Evolutionary conservation across 1,140 invertebrate genomes (phyloP), one percentile per base, ranked within the genome.

Genomic region (Sitobion miscanthi): DNA sequence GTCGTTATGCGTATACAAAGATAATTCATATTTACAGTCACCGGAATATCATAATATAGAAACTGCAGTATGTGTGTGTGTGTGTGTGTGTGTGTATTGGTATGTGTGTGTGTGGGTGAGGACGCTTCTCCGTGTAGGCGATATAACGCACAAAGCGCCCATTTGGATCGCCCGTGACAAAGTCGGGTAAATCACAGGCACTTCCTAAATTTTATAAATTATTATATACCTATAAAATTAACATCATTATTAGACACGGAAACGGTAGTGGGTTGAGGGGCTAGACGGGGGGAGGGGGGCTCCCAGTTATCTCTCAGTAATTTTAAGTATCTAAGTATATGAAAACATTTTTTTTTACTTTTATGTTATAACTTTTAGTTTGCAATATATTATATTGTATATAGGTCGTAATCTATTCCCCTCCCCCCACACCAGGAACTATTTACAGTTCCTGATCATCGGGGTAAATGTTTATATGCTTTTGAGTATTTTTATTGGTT

Each of bases 21-120:
- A 77, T 77, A 77, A 77, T 77, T 77, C 62, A 77, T n/a, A 77
- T n/a, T 77, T n/a, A 77, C 62, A 77, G 62, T 17, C 30, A 77
- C 62, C 62, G 62, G 62, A 77, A n/a, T 77, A 77, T n/a, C n/a
- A n/a, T 47, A 9, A 47, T 77, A 77, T 77, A n/a, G 62, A 6
- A 17, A n/a, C 30, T 69, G n/a, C 14, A 14, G 11, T n/a, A 14
- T n/a, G 52, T 21, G 21, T 54, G 52, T 54, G 52, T 54, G 21
- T 9, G 30, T 8, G 23, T 14, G 30, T n/a, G 62, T 14, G 62
- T 77, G 62, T 23, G 62, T 14, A 3, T 23, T 23, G 21, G 54
- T 57, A 6, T 57, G 54, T 0, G 21, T 57, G 54, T 57, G 54
- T 8, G 30, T 11, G 57, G 62, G n/a, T 5, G n/a, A 77, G 30